Base-by-base conservation (phyloP, 1,140 invertebrate species). In the Lanistes nyassanus region DNA sequence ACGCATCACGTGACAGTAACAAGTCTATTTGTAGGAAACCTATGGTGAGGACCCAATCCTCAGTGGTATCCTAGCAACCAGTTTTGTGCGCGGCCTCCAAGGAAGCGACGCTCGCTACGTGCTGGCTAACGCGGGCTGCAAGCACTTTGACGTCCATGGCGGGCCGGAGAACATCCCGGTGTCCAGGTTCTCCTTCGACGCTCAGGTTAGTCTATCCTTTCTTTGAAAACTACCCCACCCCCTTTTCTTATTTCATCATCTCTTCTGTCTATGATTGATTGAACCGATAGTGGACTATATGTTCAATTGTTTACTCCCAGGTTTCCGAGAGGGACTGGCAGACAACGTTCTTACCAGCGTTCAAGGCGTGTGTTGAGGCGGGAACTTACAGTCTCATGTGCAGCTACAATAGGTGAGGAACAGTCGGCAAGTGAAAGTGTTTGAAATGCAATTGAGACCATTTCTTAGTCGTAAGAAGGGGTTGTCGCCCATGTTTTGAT, bases 11-110 rank as follows among this genome's bases (percentile, higher is more conserved):
- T n/a, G n/a, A n/a, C n/a, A n/a, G n/a, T n/a, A n/a, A n/a, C n/a
- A n/a, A n/a, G 53, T 60, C 37, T 70, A 51, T 26, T 31, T 67
- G 29, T 75, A 89, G 87, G 88, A 89, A 80, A 89, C 88, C 3
- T 89, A 88, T 76, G 88, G 88, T 1, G 88, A 89, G 69, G 88
- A 89, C 76, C 88, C 88, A 1, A 85, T 77, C 58, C 67, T 89
- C 42, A 84, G 67, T 67, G 86, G 87, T 23, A 37, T 79, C 9
- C 70, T 84, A 13, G 83, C 82, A 0, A 47, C 55, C 23, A 66
- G 53, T 34, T 89, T 84, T 81, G 85, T 88, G 1, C 65, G 72
- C 36, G 88, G 87, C 36, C 78, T 89, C 26, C 87, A 87, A 67
- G 88, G 88, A 11, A 66, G 82, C 64, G 65, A 88, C 73, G 70